phyloP scores from a whole-genome alignment of 2,797 vertebrate genomes.

The Brachymystax lenok region DNA sequence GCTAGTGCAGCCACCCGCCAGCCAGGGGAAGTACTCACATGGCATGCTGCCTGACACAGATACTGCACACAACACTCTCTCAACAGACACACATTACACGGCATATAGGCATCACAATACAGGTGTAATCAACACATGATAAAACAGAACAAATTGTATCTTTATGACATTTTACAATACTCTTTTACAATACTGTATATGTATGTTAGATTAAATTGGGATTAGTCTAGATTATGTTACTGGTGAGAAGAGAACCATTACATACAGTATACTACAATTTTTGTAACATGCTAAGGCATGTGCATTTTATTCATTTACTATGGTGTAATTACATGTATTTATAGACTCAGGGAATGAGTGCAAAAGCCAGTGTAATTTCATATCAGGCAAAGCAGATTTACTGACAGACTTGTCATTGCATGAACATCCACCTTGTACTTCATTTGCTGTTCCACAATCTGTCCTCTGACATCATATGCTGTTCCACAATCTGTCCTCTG shows the following conservation, averaged over 20 bases:
- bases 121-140: slow-evolving; percentile 45
- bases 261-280: slow-evolving; percentile 10
- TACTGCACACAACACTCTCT: slow-evolving; percentile 60
- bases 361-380: slow-evolving; percentile 33
- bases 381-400: slow-evolving; percentile 32
- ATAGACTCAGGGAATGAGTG: background rate
- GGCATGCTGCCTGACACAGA: slow-evolving; percentile 58
- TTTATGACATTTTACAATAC: slow-evolving; percentile 38
- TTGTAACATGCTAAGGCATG: background rate
- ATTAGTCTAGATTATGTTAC: slow-evolving; percentile 10
- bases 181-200: background rate
- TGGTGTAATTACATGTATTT: slow-evolving; percentile 7
- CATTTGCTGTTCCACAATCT: slow-evolving; percentile 22
- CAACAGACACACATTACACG: slow-evolving; percentile 15
- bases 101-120: slow-evolving; percentile 24
- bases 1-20: slow-evolving; percentile 48
- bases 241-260: slow-evolving; percentile 34
- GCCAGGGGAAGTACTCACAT: slow-evolving; percentile 37
- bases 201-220: no score
- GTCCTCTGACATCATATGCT: slow-evolving; percentile 10
- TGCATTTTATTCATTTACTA: background rate
- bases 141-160: background rate
- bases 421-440: slow-evolving; percentile 32
- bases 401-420: slow-evolving; percentile 5
- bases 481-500: slow-evolving; percentile 26